Conservation (phyloP, 2,888 invertebrate genomes). For the Pimpla rufipes region DNA sequence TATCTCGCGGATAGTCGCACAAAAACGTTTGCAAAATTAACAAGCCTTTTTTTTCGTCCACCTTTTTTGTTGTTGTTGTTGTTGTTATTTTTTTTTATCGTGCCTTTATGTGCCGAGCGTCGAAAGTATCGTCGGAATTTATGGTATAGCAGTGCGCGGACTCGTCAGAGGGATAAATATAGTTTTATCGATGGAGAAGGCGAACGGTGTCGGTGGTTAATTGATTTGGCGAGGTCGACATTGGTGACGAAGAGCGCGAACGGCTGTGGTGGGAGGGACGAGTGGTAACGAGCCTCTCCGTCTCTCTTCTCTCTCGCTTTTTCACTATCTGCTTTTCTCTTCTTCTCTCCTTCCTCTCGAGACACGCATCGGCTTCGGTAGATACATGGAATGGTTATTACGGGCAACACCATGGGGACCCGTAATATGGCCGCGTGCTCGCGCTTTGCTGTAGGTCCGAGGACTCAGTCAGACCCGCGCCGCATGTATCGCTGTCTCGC, state of each 20-base stretch:
- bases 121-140: conserved; percentile 66
- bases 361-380: conserved; percentile 69
- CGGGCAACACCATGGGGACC: conserved; percentile 82
- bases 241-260: conserved; percentile 68
- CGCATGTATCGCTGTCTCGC: conserved; percentile 59
- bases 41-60: too few relatives aligned
- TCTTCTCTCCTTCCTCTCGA: conserved; percentile 56
- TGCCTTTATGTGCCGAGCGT: conserved; percentile 28
- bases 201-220: conserved; percentile 68
- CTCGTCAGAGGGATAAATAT: conserved; percentile 65
- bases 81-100: background rate
- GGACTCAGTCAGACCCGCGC: conserved; percentile 67
- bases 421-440: conserved; percentile 76
- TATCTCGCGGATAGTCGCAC: background rate
- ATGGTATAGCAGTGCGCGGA: conserved; percentile 54
- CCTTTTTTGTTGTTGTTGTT: too few relatives aligned
- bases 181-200: conserved; percentile 68
- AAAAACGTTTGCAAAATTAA: too few relatives aligned
- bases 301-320: conserved; percentile 43
- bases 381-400: conserved; percentile 82
- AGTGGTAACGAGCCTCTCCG: conserved; percentile 68
- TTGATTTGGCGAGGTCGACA: conserved; percentile 66
- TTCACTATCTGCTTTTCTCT: conserved; percentile 53
- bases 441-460: conserved; percentile 82
- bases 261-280: conserved; percentile 44